Conservation (phyloP, 2,113 vertebrate genomes). For the Myotis yumanensis region DNA sequence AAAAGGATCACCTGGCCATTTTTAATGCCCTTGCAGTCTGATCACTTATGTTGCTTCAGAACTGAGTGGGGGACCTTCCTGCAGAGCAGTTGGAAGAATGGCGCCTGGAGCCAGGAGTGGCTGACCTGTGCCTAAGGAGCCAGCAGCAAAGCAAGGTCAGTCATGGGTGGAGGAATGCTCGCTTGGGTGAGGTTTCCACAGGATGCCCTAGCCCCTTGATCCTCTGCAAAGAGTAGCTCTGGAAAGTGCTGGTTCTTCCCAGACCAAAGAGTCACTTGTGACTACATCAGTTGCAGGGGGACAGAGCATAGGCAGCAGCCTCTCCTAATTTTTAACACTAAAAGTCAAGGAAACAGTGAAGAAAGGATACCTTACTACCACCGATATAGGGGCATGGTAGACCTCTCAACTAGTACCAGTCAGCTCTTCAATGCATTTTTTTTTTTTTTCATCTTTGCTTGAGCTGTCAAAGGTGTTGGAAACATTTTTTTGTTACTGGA, state of each 20-base stretch:
- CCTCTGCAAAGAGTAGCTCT: not conserved
- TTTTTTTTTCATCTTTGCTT: not conserved
- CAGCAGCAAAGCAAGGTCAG: not conserved
- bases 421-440: not conserved
- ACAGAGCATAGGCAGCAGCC: constrained; percentile 4
- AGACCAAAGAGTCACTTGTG: constrained; percentile 67
- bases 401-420: not conserved
- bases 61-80: not conserved
- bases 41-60: constrained; percentile 7
- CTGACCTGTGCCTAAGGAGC: not conserved
- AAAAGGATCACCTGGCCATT: not conserved
- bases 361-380: not conserved
- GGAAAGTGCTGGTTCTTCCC: constrained; percentile 22
- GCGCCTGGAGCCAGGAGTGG: not conserved
- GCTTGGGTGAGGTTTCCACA: not conserved
- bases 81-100: constrained; percentile 21
- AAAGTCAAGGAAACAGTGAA: constrained; percentile 4
- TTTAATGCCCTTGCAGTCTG: not conserved
- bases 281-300: not conserved
- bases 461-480: not conserved
- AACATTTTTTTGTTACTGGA: not conserved
- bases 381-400: not conserved
- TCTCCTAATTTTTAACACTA: constrained; percentile 68
- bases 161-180: not conserved
- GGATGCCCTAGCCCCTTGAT: not conserved